Evolutionary conservation across 2,797 vertebrate genomes (phyloP).

Genomic region (Allobates femoralis): DNA sequence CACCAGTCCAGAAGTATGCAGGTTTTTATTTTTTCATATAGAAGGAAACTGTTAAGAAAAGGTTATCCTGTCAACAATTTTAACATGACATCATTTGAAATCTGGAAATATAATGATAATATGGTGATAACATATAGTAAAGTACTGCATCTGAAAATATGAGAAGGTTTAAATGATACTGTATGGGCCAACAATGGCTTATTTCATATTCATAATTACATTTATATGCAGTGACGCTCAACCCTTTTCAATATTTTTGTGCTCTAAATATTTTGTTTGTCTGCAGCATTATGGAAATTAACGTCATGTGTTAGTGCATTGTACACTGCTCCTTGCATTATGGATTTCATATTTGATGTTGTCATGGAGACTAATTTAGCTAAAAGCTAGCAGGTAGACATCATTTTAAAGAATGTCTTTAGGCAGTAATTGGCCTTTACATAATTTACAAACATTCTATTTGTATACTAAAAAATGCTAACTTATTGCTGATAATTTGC

Average conservation of each 20-base stretch:
- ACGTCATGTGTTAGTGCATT: not conserved
- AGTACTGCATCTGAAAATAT: not conserved
- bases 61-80: too few relatives aligned
- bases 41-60: too few relatives aligned
- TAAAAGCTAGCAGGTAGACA: slow-evolving; percentile 9
- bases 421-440: slow-evolving; percentile 1
- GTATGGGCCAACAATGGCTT: not conserved
- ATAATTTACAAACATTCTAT: slow-evolving; percentile 13
- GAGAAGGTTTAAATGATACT: not conserved
- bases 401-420: slow-evolving; percentile 8
- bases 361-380: slow-evolving; percentile 32
- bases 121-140: not conserved
- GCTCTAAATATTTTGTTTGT: not conserved
- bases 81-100: not conserved
- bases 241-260: not conserved
- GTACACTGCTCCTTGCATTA: not conserved
- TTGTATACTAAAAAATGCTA: not conserved
- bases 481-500: not conserved
- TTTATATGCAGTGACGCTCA: not conserved
- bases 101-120: not conserved
- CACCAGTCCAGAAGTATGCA: too few relatives aligned
- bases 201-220: not conserved
- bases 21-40: too few relatives aligned
- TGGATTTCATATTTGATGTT: not conserved
- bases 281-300: not conserved